Conservation (phyloP, 2,113 vertebrate species). For the Acrocephalus arundinaceus region DNA sequence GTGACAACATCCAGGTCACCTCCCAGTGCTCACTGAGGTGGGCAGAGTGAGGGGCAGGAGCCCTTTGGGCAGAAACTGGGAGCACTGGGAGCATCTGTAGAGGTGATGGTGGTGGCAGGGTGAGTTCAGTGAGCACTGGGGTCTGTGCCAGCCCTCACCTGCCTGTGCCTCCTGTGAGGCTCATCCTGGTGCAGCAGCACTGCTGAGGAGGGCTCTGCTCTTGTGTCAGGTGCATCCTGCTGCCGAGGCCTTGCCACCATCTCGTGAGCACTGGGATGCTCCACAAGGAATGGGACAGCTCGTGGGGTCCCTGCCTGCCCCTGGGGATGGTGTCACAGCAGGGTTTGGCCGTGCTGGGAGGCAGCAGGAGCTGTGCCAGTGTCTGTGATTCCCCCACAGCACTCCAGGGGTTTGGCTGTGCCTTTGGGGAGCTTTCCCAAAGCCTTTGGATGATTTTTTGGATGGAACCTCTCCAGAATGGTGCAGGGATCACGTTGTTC, state of each 20-base stretch:
- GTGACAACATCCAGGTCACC: neutral
- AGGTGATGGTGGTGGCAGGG: neutral
- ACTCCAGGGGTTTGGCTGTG: neutral
- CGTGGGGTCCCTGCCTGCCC: neutral
- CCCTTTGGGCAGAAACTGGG: neutral
- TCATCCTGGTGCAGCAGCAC: neutral
- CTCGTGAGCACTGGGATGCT: neutral
- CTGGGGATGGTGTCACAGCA: rapidly evolving
- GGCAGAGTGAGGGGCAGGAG: neutral
- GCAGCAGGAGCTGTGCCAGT: neutral
- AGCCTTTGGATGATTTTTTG: neutral
- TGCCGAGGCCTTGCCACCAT: neutral
- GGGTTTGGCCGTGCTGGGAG: neutral
- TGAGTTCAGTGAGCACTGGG: rapidly evolving
- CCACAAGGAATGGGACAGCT: neutral
- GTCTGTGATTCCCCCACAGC: rapidly evolving
- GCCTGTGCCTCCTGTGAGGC: neutral
- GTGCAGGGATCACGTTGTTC: neutral
- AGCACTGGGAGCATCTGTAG: neutral
- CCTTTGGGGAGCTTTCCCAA: neutral
- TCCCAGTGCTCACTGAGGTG: neutral
- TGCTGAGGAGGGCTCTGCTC: neutral
- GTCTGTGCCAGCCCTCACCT: neutral
- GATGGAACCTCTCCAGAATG: rapidly evolving
- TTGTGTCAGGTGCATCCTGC: neutral